A percentile compares a stretch with the other conserved stretches of the same genome.
Evolutionary conservation across 2,888 invertebrate species (phyloP).

Genomic region (Willowsia nigromaculata): DNA sequence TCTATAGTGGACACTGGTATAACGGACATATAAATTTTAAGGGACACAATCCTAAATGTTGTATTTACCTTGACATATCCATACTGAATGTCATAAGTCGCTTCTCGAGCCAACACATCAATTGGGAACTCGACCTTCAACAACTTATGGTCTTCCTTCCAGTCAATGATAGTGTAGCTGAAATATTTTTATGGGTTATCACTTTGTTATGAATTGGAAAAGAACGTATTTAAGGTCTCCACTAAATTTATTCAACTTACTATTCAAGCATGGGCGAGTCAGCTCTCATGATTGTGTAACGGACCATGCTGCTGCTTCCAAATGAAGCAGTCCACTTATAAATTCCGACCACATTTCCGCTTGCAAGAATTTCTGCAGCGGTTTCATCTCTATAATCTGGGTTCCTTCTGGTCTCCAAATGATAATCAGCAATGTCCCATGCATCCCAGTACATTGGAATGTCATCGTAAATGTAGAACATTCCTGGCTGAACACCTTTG

Average conservation of each 20-base stretch:
- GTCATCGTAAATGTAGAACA: slow-evolving; percentile 73
- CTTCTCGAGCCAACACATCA: slow-evolving; percentile 79
- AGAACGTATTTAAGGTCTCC: no score
- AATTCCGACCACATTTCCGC: slow-evolving; percentile 67
- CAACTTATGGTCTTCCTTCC: slow-evolving; percentile 82
- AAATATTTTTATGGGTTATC: no score
- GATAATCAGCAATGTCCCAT: slow-evolving; percentile 81
- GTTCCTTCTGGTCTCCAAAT: slow-evolving; percentile 81
- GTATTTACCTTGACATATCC: slow-evolving; percentile 81
- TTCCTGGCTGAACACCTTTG: slow-evolving; percentile 67
- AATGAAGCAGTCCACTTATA: slow-evolving; percentile 71
- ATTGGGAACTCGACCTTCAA: slow-evolving; percentile 82
- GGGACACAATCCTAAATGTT: no score
- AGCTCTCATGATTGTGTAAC: slow-evolving; percentile 81
- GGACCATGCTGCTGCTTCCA: slow-evolving; percentile 76
- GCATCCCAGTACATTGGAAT: slow-evolving; percentile 72
- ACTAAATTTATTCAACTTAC: slow-evolving; percentile 80
- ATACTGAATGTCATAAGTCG: slow-evolving; percentile 82
- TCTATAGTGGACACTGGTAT: no score
- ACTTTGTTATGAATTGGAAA: no score
- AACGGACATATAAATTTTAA: no score
- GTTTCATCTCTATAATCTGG: slow-evolving; percentile 32
- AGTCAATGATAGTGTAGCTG: slow-evolving; percentile 80
- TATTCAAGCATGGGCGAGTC: slow-evolving; percentile 80
- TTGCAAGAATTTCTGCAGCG: neutral